Evolutionary conservation across 2,888 invertebrate species (phyloP), one percentile per base, ranked within the genome.

Genomic region (Dryobotodes eremita): DNA sequence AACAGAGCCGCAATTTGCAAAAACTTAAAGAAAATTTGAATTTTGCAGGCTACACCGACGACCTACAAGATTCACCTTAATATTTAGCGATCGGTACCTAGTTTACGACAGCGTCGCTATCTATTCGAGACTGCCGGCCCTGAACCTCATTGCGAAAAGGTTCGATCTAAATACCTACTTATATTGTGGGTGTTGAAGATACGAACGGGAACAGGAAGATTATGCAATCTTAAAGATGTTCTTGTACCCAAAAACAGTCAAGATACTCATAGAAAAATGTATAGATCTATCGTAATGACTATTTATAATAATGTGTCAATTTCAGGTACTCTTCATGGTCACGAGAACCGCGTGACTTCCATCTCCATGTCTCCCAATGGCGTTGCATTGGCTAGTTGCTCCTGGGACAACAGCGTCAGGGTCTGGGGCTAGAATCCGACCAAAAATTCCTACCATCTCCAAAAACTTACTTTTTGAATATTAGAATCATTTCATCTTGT

Each of bases 301-400:
- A 55, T 64, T 53, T 0, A 53, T 23, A 53, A n/a, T n/a, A 20
- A 20, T n/a, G 1, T 3, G 20, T 53, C 26, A 20, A 48, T 95
- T 94, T 66, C 94, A 98, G 99, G 98, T 84, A 97, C 97, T 23
- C 93, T 99, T 75, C 94, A 97, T 50, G 99, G 98, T 0, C 99
- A 99, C 92, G 99, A 99, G 90, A 99, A 99, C 94, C 97, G 99
- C 83, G 98, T 99, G 77, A 99, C 99, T 59, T 99, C 99, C 15
- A 97, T 99, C 84, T 98, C 98, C 8, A 97, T 99, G 80, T 97
- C 99, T 31, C 98, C 98, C 65, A 99, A 98, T 94, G 99, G 99
- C 55, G 98, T 99, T 95, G 99, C 98, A 10, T 92, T 99, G 86
- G 98, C 98, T n/a, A 98, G 98, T 83, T 98, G 98, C 94, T 99